Percentiles rank a stretch among this genome's conserved stretches.
phyloP scores from a whole-genome alignment of 1,140 invertebrate species.

The Sesamia nonagrioides region DNA sequence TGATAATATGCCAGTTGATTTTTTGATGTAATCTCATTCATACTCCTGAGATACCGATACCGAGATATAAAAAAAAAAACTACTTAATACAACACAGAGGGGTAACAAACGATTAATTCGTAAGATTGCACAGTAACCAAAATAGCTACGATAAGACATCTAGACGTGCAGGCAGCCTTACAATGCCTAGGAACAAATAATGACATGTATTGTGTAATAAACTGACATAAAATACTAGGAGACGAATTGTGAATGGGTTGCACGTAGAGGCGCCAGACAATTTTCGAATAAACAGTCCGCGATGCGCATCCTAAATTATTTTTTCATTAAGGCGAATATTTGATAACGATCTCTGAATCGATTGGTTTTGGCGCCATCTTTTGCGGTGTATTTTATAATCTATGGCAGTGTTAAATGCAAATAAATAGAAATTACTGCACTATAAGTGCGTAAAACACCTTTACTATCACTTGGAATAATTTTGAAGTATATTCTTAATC shows the following conservation, averaged over 20 bases:
- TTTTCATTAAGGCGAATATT: slow-evolving; percentile 55
- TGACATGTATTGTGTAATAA: slow-evolving; percentile 37
- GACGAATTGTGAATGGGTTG: background rate
- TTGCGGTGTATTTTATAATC: background rate
- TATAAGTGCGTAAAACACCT: too few relatives aligned
- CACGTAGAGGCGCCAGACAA: slow-evolving; percentile 64
- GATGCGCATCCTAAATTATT: slow-evolving; percentile 51
- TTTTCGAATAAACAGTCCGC: slow-evolving; percentile 58
- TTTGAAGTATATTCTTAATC: too few relatives aligned
- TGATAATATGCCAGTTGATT: too few relatives aligned
- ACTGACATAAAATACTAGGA: slow-evolving; percentile 37
- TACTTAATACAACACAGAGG: background rate
- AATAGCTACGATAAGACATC: background rate
- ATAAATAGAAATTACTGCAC: background rate
- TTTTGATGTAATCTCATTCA: too few relatives aligned
- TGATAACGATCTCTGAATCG: slow-evolving; percentile 18
- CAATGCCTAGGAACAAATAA: slow-evolving; percentile 26
- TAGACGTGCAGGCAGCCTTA: background rate
- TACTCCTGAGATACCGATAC: too few relatives aligned
- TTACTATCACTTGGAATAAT: too few relatives aligned
- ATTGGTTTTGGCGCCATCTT: slow-evolving; percentile 27
- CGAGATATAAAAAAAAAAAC: too few relatives aligned
- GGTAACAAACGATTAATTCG: background rate
- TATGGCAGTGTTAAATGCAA: background rate
- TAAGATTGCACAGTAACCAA: background rate